phyloP scores from a whole-genome alignment of 1,140 invertebrate species.

The Alviniconcha marisindica region DNA sequence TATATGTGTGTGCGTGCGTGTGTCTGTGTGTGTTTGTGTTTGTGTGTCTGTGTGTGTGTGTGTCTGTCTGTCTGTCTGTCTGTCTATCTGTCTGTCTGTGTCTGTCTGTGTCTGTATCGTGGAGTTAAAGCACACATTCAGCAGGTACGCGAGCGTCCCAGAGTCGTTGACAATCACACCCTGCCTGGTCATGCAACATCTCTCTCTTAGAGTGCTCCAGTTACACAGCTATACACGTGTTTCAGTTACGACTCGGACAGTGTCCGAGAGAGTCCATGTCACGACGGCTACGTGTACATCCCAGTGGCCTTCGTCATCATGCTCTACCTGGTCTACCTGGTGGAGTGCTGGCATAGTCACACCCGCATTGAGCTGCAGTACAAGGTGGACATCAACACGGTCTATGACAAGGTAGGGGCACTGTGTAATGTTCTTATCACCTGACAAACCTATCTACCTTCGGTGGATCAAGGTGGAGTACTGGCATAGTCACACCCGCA shows the following conservation, averaged over 20 bases:
- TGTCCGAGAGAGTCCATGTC: slow-evolving; percentile 80
- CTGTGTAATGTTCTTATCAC: neutral
- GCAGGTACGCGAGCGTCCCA: too few species aligned
- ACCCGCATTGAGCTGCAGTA: slow-evolving; percentile 82
- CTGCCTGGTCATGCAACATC: neutral
- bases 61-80: too few species aligned
- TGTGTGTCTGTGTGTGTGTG: neutral
- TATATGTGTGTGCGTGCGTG: neutral
- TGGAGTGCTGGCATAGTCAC: slow-evolving; percentile 89
- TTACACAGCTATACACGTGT: neutral
- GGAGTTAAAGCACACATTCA: too few species aligned
- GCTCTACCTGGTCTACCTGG: slow-evolving; percentile 89
- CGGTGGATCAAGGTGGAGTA: slow-evolving; percentile 82
- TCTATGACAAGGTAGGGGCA: slow-evolving; percentile 79
- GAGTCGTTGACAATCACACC: too few species aligned
- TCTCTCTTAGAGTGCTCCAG: neutral
- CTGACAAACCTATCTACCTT: too few species aligned
- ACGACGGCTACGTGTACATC: slow-evolving; percentile 91
- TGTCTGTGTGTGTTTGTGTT: neutral
- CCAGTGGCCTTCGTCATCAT: slow-evolving; percentile 88
- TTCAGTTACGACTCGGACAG: neutral
- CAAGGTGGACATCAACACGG: slow-evolving; percentile 82
- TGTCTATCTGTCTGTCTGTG: too few species aligned
- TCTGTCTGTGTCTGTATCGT: too few species aligned
- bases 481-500: slow-evolving; percentile 83